Evolutionary conservation across 2,113 vertebrate species (phyloP).

Genomic region (Vidua macroura): DNA sequence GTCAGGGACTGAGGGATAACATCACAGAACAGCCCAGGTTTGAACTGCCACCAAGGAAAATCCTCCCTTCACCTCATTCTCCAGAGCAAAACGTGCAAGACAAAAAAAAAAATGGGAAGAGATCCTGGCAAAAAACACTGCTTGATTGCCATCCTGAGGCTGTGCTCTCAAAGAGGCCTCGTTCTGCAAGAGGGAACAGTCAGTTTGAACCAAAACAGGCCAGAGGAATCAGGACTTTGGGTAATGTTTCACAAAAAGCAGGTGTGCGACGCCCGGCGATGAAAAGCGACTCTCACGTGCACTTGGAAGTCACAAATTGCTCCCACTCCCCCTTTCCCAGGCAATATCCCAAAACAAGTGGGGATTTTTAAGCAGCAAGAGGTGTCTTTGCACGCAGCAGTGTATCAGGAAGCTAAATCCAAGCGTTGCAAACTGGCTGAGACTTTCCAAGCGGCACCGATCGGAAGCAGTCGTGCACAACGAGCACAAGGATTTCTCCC

Average conservation of each 20-base stretch:
- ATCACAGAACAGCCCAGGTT: fast-evolving
- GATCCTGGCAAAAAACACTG: neutral
- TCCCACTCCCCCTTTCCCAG: neutral
- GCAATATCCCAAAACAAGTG: neutral
- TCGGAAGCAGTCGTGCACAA: neutral
- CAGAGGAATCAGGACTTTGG: neutral
- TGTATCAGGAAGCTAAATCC: neutral
- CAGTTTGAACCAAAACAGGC: neutral
- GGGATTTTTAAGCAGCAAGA: neutral
- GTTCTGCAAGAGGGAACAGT: neutral
- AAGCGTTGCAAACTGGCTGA: neutral
- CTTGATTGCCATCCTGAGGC: neutral
- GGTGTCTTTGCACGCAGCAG: neutral
- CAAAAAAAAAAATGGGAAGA: neutral
- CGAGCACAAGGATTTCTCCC: neutral
- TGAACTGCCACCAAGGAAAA: neutral
- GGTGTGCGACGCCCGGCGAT: fast-evolving
- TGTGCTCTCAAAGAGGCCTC: neutral
- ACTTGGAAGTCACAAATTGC: neutral
- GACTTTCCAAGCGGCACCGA: neutral
- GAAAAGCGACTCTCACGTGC: neutral
- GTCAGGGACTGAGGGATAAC: neutral
- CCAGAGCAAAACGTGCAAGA: neutral
- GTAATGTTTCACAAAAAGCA: neutral
- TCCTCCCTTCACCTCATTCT: neutral